phyloP scores from a whole-genome alignment of 2,888 invertebrate genomes.

The Spilosoma lubricipeda region DNA sequence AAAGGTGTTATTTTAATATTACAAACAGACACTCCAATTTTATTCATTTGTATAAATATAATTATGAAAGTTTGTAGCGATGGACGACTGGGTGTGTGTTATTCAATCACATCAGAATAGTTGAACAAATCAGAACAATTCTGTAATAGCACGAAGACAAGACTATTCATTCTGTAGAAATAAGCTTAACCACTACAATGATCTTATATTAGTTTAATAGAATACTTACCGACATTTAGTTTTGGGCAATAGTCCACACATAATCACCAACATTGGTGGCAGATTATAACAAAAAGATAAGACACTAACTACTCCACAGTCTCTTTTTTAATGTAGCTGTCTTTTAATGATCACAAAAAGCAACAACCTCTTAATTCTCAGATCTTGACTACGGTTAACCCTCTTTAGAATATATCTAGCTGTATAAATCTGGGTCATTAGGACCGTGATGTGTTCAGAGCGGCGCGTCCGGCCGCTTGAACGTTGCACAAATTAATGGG shows the following conservation, averaged over 20 bases:
- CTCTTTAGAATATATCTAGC: neutral
- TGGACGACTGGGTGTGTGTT: neutral
- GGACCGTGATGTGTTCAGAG: conserved; percentile 44
- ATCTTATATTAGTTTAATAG: neutral
- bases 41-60: no score
- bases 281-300: neutral
- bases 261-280: neutral
- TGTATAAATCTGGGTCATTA: conserved; percentile 60
- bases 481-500: conserved; percentile 44
- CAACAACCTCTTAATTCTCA: neutral
- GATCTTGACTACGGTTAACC: neutral
- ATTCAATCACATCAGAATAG: neutral
- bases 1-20: no score
- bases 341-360: neutral
- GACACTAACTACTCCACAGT: neutral
- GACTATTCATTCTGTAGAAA: neutral
- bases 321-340: neutral
- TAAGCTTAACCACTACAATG: no score
- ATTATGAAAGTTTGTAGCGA: neutral
- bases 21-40: no score
- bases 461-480: conserved; percentile 30
- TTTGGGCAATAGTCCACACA: neutral
- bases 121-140: neutral
- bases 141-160: no score
- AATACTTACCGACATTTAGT: neutral